phyloP scores from a whole-genome alignment of 2,888 invertebrate genomes.

The Lycophotia porphyrea region DNA sequence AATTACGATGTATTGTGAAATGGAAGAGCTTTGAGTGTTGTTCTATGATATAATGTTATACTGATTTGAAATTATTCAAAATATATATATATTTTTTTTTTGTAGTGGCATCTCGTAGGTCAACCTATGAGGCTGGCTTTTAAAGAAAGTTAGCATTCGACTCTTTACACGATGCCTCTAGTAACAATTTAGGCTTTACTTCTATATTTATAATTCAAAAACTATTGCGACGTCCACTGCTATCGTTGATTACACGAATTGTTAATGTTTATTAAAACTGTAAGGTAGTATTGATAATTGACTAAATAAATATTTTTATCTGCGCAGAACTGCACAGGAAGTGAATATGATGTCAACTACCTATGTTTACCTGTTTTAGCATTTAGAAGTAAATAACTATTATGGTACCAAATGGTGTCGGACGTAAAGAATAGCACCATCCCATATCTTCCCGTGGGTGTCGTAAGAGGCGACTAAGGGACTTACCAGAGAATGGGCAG shows the following conservation, averaged over 20 bases:
- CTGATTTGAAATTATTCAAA: neutral
- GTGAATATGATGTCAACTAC: neutral
- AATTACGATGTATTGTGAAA: constrained; percentile 25
- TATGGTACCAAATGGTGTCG: no score
- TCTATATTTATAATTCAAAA: neutral
- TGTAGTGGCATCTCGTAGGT: no score
- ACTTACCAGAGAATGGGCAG: no score
- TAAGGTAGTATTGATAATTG: neutral
- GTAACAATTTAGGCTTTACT: neutral
- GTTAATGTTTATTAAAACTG: constrained; percentile 1
- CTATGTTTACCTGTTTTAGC: neutral
- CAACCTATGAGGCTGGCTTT: no score
- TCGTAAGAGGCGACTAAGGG: no score
- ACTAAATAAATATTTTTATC: constrained; percentile 15
- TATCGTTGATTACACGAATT: neutral
- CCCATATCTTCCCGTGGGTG: no score
- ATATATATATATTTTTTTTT: no score
- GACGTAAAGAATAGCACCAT: no score
- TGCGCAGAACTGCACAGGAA: neutral
- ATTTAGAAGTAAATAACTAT: neutral
- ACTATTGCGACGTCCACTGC: neutral
- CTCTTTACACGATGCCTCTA: neutral
- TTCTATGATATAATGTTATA: neutral
- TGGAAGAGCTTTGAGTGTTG: neutral
- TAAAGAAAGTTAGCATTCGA: neutral